Evolutionary conservation across 2,113 vertebrate genomes (phyloP).

Genomic region (Oxyura jamaicensis): DNA sequence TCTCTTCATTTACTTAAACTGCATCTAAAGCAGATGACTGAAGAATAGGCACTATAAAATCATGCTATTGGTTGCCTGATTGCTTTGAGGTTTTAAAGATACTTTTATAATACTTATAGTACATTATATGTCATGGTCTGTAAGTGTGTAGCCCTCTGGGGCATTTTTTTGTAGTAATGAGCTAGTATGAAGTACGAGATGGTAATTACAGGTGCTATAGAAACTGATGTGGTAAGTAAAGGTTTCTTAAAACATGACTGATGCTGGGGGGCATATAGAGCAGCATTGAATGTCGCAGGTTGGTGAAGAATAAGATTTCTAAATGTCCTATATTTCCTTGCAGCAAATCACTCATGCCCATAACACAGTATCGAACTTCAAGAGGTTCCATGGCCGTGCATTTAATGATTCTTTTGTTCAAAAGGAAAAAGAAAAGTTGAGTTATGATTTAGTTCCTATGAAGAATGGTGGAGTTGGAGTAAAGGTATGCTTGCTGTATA

Average conservation of each 20-base stretch:
- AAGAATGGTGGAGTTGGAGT: conserved; percentile 82
- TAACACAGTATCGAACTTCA: conserved; percentile 84
- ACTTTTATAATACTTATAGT: not conserved
- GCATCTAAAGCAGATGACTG: not conserved
- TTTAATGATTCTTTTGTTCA: conserved; percentile 82
- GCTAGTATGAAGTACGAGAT: not conserved
- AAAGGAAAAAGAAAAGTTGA: conserved; percentile 77
- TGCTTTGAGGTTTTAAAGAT: not conserved
- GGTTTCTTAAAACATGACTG: not conserved
- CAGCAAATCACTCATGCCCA: conserved; percentile 85
- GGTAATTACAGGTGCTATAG: not conserved
- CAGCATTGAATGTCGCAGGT: not conserved
- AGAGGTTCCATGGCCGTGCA: conserved; percentile 80
- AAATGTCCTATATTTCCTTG: conserved; percentile 17
- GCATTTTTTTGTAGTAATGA: not conserved
- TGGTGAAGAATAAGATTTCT: not conserved
- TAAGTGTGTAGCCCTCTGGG: not conserved
- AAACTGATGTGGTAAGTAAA: not conserved
- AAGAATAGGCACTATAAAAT: not conserved
- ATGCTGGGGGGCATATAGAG: not conserved
- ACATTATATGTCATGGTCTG: not conserved
- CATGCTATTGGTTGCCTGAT: not conserved
- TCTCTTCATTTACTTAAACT: not conserved
- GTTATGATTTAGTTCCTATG: conserved; percentile 82
- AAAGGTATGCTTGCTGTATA: conserved; percentile 72